phyloP scores from a whole-genome alignment of 92 coral and sea anemone genomes.

The Palythoa grandiflora region DNA sequence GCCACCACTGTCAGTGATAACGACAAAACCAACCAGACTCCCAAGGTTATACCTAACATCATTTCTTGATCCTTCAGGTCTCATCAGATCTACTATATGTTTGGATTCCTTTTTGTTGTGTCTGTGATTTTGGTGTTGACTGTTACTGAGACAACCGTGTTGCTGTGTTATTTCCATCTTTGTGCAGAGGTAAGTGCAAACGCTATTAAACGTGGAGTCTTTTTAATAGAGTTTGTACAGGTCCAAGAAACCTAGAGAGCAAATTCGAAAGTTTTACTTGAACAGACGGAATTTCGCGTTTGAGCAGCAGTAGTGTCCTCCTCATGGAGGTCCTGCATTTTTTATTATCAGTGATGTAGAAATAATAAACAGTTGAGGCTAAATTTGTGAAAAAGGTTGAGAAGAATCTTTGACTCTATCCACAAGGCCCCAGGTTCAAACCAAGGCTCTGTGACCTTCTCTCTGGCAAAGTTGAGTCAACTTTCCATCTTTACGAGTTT shows the following conservation, averaged over 20 bases:
- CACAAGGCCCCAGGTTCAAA: too few species aligned
- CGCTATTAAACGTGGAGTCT: neutral
- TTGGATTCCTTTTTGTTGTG: slow-evolving; percentile 97
- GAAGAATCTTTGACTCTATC: too few species aligned
- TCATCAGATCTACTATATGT: slow-evolving; percentile 99
- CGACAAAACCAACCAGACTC: neutral
- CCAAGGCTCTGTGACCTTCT: too few species aligned
- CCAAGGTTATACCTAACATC: neutral
- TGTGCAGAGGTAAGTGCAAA: slow-evolving; percentile 92
- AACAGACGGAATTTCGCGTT: neutral
- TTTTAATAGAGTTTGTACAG: too few species aligned
- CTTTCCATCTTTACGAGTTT: too few species aligned
- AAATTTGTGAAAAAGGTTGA: too few species aligned
- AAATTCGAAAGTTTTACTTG: too few species aligned
- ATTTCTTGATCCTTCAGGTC: slow-evolving; percentile 75
- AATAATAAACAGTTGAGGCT: too few species aligned
- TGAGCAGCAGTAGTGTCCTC: too few species aligned
- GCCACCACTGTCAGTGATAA: neutral
- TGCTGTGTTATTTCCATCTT: slow-evolving; percentile 96
- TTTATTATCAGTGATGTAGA: neutral
- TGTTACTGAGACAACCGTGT: slow-evolving; percentile 94
- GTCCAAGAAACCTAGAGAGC: too few species aligned
- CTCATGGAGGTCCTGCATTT: neutral
- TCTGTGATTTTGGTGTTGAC: slow-evolving; percentile 90
- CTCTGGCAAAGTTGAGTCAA: too few species aligned